Percentiles rank a stretch among this genome's conserved stretches.
These are phyloP conservation scores for Gambusia affinis DNA, from an alignment of 2,113 vertebrate species.

Conservation along the genomic window DNA sequence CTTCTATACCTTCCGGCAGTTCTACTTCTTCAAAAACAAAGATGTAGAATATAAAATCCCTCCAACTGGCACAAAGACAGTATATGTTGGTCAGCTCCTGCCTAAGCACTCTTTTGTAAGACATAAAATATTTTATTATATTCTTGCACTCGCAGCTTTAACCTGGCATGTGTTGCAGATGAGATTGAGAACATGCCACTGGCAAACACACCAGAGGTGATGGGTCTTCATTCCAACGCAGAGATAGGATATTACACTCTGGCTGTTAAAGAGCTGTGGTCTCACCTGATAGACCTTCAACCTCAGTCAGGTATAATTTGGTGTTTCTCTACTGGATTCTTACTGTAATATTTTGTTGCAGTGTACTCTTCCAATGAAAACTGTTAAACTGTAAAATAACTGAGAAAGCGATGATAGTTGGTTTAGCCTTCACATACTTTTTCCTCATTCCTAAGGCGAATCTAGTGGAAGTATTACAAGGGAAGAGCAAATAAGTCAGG, in stretches of 20 bases:
- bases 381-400: background rate
- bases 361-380: background rate
- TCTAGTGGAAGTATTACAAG: conserved; percentile 83
- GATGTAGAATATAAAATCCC: conserved; percentile 91
- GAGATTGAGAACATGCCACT: conserved; percentile 89
- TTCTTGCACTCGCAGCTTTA: conserved; percentile 5
- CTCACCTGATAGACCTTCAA: conserved; percentile 90
- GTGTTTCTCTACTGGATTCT: background rate
- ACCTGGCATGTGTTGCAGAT: conserved; percentile 71
- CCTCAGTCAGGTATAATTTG: conserved; percentile 87
- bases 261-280: conserved; percentile 88
- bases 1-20: conserved; percentile 89
- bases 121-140: background rate
- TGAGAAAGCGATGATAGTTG: background rate
- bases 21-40: conserved; percentile 88
- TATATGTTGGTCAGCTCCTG: conserved; percentile 85
- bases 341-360: background rate
- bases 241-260: conserved; percentile 94
- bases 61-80: conserved; percentile 76
- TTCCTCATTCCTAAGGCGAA: conserved; percentile 80
- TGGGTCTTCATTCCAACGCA: conserved; percentile 92
- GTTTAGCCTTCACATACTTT: background rate
- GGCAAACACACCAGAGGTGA: conserved; percentile 87
- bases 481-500: conserved; percentile 88
- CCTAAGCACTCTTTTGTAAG: background rate